Base-by-base conservation (phyloP, 2,113 vertebrate genomes). In the Promerops cafer region DNA sequence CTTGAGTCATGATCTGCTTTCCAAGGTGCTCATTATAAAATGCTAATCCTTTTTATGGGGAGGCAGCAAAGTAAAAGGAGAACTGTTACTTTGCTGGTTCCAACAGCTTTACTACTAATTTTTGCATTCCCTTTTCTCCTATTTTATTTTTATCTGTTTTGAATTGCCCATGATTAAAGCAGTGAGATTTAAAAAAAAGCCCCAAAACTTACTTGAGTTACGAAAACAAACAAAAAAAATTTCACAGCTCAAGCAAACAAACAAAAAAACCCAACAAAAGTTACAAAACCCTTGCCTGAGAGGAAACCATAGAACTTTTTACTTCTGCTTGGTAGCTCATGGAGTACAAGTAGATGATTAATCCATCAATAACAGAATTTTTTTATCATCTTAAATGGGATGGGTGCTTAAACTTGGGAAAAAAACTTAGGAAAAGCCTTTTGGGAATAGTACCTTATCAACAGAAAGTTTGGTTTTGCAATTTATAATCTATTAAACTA, bases 251-350 rank as follows among this genome's bases (percentile, higher is more conserved):
- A 33, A 47, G 7, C 10, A 56, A 60, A 53, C 10, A 40, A 40
- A 35, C 26, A 26, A 7, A 3, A 6, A 9, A 21, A 31, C 3
- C 1, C 24, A 22, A 7, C 14, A 10, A 45, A 71, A 63, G 17
- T 2, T 0, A 54, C 16, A 72, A 69, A 80, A 44, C 2, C 6
- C 1, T 70, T 2, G 0, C 19, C 24, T 66, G 9, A 35, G 40
- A 82, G 24, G 7, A 75, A 86, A 75, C 53, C 3, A 1, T 7
- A 63, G 37, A 83, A 61, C 3, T 39, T 90, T 82, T 76, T 39
- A 68, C 6, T 72, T 57, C 18, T 18, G 18, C 13, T 59, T 71
- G 10, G 27, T 49, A 93, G 77, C 16, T 47, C 24, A 40, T 7
- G 8, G 11, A 72, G 13, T 27, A 57, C 39, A 42, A 42, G 16